phyloP scores from a whole-genome alignment of 2,797 vertebrate species.

The Epinephelus malabaricus region DNA sequence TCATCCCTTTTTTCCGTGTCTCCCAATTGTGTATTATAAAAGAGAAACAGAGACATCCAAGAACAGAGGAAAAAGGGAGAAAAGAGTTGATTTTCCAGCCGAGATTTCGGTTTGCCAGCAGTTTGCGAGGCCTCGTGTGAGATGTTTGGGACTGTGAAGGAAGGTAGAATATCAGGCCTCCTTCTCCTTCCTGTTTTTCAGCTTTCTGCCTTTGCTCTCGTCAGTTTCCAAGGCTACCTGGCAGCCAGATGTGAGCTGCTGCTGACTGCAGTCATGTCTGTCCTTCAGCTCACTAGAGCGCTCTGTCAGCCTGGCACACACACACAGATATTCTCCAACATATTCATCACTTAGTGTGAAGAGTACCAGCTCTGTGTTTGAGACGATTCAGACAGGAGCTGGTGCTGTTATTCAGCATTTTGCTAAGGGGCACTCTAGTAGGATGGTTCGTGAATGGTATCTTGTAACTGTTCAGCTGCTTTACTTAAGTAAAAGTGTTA shows the following conservation, averaged over 20 bases:
- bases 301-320: slow-evolving; percentile 37
- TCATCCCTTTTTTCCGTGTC: slow-evolving; percentile 1
- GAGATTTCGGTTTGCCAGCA: slow-evolving; percentile 39
- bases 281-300: slow-evolving; percentile 26
- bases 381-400: neutral
- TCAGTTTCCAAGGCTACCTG: slow-evolving; percentile 71
- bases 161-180: slow-evolving; percentile 54
- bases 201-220: slow-evolving; percentile 29
- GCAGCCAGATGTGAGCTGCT: slow-evolving; percentile 68
- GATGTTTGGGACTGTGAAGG: slow-evolving; percentile 38
- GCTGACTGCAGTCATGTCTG: slow-evolving; percentile 51
- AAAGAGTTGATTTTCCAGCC: slow-evolving; percentile 42
- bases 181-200: slow-evolving; percentile 66
- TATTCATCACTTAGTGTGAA: slow-evolving; percentile 30
- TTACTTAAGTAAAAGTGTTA: too few species aligned
- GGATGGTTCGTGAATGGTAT: too few species aligned
- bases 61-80: neutral
- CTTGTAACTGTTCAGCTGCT: too few species aligned
- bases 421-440: neutral
- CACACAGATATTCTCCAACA: slow-evolving; percentile 12
- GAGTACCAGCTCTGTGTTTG: slow-evolving; percentile 1
- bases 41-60: slow-evolving; percentile 12
- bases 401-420: neutral
- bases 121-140: slow-evolving; percentile 46
- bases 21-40: slow-evolving; percentile 25